These are phyloP conservation scores for Eubasilissa splendida DNA, from an alignment of 2,888 invertebrate species.

Conservation along the genomic window DNA sequence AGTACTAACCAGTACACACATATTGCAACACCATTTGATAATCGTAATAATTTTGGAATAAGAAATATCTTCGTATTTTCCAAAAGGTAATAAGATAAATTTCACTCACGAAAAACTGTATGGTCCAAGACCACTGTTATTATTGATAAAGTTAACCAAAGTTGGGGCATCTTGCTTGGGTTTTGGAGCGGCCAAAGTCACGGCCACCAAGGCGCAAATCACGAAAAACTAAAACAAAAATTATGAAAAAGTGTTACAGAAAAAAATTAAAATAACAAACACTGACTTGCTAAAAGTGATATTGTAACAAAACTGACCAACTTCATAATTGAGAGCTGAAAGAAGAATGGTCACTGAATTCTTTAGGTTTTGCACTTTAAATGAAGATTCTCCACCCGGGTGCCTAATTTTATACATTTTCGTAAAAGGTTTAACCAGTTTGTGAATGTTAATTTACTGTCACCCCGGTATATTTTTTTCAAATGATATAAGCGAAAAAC, in stretches of 20 bases:
- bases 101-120: conserved; percentile 59
- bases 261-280: conserved; percentile 9
- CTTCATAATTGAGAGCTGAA: conserved; percentile 17
- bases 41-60: too few relatives aligned
- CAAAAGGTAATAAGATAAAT: conserved; percentile 5
- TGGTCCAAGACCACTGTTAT: conserved; percentile 57
- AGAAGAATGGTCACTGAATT: conserved; percentile 16
- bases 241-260: background rate
- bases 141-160: conserved; percentile 52
- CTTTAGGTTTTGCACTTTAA: background rate
- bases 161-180: background rate
- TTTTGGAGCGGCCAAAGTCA: conserved; percentile 36
- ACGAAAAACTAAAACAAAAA: conserved; percentile 46
- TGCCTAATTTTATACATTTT: conserved; percentile 43
- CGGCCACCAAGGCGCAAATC: conserved; percentile 42
- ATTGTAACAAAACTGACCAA: conserved; percentile 1
- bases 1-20: too few relatives aligned
- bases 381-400: conserved; percentile 30
- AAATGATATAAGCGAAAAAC: background rate
- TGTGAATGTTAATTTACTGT: background rate
- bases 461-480: background rate
- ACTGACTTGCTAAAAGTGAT: background rate
- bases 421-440: conserved; percentile 37
- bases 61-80: background rate
- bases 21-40: too few relatives aligned